Conservation (phyloP, 2,113 vertebrate genomes). For the Muscicapa adusta region DNA sequence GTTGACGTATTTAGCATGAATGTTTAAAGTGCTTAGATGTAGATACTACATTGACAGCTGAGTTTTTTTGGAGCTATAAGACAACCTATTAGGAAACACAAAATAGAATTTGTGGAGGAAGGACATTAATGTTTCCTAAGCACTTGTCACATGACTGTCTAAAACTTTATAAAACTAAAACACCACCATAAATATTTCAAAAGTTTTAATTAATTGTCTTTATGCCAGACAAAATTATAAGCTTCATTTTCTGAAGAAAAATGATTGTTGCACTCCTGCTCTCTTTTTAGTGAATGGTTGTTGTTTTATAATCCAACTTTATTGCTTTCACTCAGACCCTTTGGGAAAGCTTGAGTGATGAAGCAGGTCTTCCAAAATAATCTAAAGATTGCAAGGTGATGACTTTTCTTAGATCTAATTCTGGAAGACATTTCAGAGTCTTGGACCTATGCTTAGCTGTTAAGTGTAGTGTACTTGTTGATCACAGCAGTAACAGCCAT, state of each 20-base stretch:
- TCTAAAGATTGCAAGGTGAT: background rate
- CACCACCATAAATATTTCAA: background rate
- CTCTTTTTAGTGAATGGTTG: background rate
- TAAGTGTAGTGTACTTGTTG: background rate
- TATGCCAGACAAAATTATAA: background rate
- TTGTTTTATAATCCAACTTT: background rate
- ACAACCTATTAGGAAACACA: background rate
- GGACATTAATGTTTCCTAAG: background rate
- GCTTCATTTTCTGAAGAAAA: background rate
- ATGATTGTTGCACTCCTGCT: background rate
- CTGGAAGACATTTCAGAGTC: background rate
- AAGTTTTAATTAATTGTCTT: background rate
- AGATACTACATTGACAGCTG: fast-evolving
- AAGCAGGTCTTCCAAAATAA: background rate
- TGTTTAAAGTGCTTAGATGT: background rate
- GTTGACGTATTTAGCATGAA: background rate
- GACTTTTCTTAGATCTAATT: background rate
- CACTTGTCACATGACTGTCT: background rate
- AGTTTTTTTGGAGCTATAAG: background rate
- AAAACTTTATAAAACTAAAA: background rate
- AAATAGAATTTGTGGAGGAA: background rate
- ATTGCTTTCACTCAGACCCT: background rate
- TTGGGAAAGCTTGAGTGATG: background rate
- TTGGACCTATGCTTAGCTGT: background rate
- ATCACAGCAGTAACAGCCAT: background rate